Evolutionary conservation across 2,797 vertebrate genomes (phyloP).

Genomic region (Chelidonichthys spinosus): DNA sequence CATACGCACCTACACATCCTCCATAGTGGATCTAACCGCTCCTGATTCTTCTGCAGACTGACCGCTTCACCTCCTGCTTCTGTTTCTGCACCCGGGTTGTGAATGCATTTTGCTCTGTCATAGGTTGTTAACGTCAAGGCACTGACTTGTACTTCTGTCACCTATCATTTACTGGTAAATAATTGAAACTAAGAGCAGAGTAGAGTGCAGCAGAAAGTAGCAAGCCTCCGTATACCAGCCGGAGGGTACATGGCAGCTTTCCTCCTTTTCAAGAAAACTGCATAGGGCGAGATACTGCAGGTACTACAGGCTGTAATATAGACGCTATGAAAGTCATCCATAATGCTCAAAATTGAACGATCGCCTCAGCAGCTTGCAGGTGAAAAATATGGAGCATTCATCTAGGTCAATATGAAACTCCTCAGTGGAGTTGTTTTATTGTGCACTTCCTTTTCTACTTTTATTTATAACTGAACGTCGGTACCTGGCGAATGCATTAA

Average conservation of each 20-base stretch:
- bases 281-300: slow-evolving; percentile 29
- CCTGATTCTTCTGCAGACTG: slow-evolving; percentile 19
- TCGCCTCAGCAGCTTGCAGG: slow-evolving; percentile 21
- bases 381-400: slow-evolving; percentile 46
- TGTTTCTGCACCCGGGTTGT: slow-evolving; percentile 40
- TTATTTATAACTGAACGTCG: slow-evolving; percentile 27
- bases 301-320: slow-evolving; percentile 18
- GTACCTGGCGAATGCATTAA: slow-evolving; percentile 47
- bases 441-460: slow-evolving; percentile 47
- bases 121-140: slow-evolving; percentile 64
- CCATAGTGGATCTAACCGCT: slow-evolving; percentile 14
- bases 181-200: slow-evolving; percentile 72
- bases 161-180: slow-evolving; percentile 76
- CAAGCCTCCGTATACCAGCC: slow-evolving; percentile 30
- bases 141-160: slow-evolving; percentile 66
- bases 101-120: slow-evolving; percentile 67
- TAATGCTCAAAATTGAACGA: slow-evolving; percentile 37
- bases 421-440: slow-evolving; percentile 35
- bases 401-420: slow-evolving; percentile 55
- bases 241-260: slow-evolving; percentile 15
- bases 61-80: slow-evolving; percentile 30
- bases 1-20: slow-evolving; percentile 47
- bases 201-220: slow-evolving; percentile 58
- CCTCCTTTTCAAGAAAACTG: slow-evolving; percentile 33
- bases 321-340: slow-evolving; percentile 20